Evolutionary conservation across 92 coral and sea anemone species (phyloP).

Genomic region (Palythoa grandiflora): DNA sequence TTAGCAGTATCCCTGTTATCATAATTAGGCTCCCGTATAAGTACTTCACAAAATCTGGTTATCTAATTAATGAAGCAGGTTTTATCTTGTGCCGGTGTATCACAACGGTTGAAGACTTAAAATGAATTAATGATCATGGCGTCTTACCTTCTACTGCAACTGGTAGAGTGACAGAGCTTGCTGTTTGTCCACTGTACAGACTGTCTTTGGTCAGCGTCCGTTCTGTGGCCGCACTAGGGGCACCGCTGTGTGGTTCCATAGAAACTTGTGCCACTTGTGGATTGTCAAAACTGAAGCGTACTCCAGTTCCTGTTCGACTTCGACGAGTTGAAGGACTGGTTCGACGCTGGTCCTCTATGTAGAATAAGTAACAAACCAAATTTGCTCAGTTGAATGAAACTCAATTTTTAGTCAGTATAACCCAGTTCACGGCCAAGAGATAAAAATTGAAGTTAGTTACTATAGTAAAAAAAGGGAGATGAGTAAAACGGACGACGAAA

Average conservation of each 20-base stretch:
- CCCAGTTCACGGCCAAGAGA: background rate
- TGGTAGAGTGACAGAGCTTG: constrained; percentile 81
- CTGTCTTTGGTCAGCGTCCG: constrained; percentile 81
- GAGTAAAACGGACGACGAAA: no score
- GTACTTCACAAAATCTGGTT: no score
- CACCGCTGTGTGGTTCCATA: constrained; percentile 41
- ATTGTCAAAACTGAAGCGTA: constrained; percentile 75
- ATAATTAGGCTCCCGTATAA: no score
- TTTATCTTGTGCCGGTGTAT: no score
- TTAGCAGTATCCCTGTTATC: no score
- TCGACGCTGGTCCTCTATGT: background rate
- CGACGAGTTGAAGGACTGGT: background rate
- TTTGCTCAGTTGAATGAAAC: background rate
- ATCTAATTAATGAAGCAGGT: no score
- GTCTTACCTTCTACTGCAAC: constrained; percentile 69
- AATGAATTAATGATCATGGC: background rate
- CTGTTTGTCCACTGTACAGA: constrained; percentile 81
- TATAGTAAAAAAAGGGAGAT: no score
- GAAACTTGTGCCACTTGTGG: constrained; percentile 43
- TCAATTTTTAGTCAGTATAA: background rate
- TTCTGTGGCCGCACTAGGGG: constrained; percentile 53
- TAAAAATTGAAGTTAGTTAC: background rate
- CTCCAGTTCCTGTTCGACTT: constrained; percentile 75
- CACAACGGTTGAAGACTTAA: background rate
- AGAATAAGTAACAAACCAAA: background rate